A percentile compares a stretch with the other conserved stretches of the same genome.
Evolutionary conservation across 1,140 invertebrate genomes (phyloP).

Genomic region (Ladona fulva): DNA sequence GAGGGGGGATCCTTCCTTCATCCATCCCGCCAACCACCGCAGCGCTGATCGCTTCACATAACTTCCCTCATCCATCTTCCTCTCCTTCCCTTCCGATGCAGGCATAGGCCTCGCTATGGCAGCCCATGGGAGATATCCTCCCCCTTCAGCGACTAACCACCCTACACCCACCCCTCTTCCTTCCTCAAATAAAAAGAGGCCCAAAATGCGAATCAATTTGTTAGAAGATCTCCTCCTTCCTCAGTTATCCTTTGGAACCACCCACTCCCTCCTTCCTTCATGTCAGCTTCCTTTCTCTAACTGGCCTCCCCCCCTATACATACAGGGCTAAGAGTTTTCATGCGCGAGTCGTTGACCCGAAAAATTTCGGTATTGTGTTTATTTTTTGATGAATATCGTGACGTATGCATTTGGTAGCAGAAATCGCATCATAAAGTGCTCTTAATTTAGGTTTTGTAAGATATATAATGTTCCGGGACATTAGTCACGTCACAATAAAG

Average conservation of each 20-base stretch:
- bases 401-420: too few species aligned
- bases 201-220: conserved; percentile 9
- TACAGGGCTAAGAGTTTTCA: too few species aligned
- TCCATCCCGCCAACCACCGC: not conserved
- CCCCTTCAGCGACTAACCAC: not conserved
- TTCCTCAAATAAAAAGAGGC: conserved; percentile 3
- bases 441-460: too few species aligned
- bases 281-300: too few species aligned
- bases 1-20: not conserved
- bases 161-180: not conserved
- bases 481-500: too few species aligned
- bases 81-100: conserved; percentile 1
- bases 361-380: too few species aligned
- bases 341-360: too few species aligned
- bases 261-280: not conserved
- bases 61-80: conserved; percentile 7
- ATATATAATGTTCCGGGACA: too few species aligned
- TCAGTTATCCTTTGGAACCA: not conserved
- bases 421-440: too few species aligned
- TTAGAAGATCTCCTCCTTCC: not conserved
- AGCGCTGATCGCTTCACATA: conserved; percentile 7
- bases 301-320: too few species aligned
- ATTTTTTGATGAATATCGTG: too few species aligned
- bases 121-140: not conserved
- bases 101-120: not conserved